A percentile compares a stretch with the other conserved stretches of the same genome.
These are phyloP conservation scores for Ochotona princeps DNA, from an alignment of 2,113 vertebrate genomes.

Conservation along the genomic window DNA sequence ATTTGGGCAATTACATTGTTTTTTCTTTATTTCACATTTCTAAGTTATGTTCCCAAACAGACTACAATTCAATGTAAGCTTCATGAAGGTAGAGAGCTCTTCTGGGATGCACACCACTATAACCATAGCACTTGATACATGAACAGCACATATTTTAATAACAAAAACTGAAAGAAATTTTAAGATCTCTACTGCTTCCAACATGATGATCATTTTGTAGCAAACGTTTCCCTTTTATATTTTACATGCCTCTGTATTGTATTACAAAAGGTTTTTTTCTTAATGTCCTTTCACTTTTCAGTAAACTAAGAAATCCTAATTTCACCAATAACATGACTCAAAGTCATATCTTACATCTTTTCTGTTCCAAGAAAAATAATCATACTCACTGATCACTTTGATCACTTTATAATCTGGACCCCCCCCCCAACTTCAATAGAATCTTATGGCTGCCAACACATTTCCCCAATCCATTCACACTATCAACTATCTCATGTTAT, in stretches of 20 bases:
- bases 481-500: not conserved
- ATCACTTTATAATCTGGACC: not conserved
- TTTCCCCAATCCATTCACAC: not conserved
- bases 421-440: not conserved
- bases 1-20: not conserved
- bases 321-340: not conserved
- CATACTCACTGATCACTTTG: not conserved
- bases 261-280: not conserved
- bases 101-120: not conserved
- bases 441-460: not conserved
- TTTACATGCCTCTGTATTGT: not conserved
- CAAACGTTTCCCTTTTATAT: not conserved
- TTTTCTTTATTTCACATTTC: not conserved
- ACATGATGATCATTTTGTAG: not conserved
- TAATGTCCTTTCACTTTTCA: not conserved
- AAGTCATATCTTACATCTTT: not conserved
- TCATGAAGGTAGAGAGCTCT: not conserved
- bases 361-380: not conserved
- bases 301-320: not conserved
- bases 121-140: not conserved
- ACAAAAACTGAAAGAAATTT: not conserved
- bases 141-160: not conserved
- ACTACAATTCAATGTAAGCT: slow-evolving; percentile 1
- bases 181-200: not conserved
- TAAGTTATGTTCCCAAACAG: not conserved